Conservation (phyloP, 1,140 invertebrate species). For the Cephus cinctus region DNA sequence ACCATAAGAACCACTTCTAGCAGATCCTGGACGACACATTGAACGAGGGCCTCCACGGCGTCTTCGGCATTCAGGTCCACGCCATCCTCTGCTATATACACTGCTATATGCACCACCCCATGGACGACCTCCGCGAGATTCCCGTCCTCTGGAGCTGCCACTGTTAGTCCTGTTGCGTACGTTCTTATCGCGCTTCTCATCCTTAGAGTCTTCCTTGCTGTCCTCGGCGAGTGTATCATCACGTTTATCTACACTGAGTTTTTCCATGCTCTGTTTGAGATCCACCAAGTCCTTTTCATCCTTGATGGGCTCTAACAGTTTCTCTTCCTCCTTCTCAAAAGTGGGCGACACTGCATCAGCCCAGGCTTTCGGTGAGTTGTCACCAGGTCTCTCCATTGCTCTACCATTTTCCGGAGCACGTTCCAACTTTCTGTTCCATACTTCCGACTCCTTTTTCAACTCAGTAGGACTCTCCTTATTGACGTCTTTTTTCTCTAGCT, state of each 20-base stretch:
- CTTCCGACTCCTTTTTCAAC: constrained; percentile 46
- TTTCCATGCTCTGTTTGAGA: constrained; percentile 44
- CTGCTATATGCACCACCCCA: constrained; percentile 31
- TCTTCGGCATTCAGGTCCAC: constrained; percentile 43
- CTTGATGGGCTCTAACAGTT: constrained; percentile 34
- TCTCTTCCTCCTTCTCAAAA: constrained; percentile 53
- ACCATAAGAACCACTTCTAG: constrained; percentile 49
- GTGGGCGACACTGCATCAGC: constrained; percentile 54
- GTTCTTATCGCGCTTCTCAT: constrained; percentile 50
- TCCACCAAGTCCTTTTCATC: constrained; percentile 37
- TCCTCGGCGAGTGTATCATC: constrained; percentile 45
- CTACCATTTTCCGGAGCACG: constrained; percentile 24
- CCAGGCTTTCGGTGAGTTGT: constrained; percentile 50
- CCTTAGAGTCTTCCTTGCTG: constrained; percentile 37
- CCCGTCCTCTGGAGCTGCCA: constrained; percentile 32
- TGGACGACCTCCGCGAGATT: constrained; percentile 33
- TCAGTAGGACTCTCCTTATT: constrained; percentile 34
- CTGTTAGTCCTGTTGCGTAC: constrained; percentile 36
- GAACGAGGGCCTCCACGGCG: constrained; percentile 39
- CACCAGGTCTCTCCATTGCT: constrained; percentile 22
- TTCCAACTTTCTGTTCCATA: constrained; percentile 41
- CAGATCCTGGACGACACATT: constrained; percentile 38
- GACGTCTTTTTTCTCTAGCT: constrained; percentile 48
- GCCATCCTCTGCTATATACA: constrained; percentile 36
- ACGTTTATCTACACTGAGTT: constrained; percentile 33